Evolutionary conservation across 2,797 vertebrate species (phyloP).

Genomic region (Danio choprae): DNA sequence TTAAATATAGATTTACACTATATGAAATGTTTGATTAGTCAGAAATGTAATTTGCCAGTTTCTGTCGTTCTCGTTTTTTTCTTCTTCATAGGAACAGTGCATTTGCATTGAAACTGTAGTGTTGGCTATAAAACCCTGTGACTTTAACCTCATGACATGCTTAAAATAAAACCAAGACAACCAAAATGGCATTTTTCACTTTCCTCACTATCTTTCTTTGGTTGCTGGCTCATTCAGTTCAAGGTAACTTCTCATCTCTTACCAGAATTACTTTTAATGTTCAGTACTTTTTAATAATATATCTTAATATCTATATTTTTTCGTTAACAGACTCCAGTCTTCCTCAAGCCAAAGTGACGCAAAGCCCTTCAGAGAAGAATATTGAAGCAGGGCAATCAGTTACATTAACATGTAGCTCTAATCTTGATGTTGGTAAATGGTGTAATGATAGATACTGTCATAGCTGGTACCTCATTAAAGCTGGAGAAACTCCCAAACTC

Average conservation of each 20-base stretch:
- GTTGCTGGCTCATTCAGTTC: background rate
- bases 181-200: background rate
- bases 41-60: background rate
- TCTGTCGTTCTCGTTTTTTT: background rate
- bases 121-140: background rate
- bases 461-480: constrained; percentile 58
- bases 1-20: background rate
- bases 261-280: background rate
- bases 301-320: background rate
- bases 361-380: background rate
- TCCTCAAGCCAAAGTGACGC: background rate
- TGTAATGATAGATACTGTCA: constrained; percentile 19
- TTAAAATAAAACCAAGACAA: background rate
- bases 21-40: background rate
- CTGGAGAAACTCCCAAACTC: constrained; percentile 32
- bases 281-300: background rate
- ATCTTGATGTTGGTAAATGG: constrained; percentile 31
- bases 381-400: background rate
- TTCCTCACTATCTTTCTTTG: background rate
- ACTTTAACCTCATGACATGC: background rate
- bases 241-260: constrained; percentile 6
- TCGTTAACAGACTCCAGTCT: background rate
- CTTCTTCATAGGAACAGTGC: background rate
- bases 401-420: background rate
- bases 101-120: background rate